Percentiles rank a stretch among this genome's conserved stretches.
Evolutionary conservation across 1,140 invertebrate species (phyloP).

Genomic region (Rhopalosiphum padi): DNA sequence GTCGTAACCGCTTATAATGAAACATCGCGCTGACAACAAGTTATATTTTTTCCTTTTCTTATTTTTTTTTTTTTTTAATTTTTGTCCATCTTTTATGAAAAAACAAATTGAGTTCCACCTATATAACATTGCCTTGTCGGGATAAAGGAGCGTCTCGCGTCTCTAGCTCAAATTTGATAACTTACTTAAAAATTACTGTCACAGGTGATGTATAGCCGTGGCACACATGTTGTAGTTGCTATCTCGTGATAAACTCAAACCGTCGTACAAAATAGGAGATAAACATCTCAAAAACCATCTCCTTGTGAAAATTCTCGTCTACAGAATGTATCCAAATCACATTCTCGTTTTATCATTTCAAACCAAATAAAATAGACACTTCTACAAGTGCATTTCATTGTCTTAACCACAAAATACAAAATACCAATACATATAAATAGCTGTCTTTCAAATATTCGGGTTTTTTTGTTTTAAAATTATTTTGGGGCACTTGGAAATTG

Average conservation of each 20-base stretch:
- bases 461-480: no score
- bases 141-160: background rate
- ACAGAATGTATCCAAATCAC: background rate
- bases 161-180: background rate
- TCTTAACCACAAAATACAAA: no score
- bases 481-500: no score
- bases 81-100: background rate
- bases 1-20: background rate
- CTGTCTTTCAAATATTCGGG: no score
- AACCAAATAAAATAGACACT: no score
- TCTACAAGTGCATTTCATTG: no score
- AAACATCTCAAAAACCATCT: background rate
- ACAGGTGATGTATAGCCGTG: background rate
- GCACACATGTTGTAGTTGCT: background rate
- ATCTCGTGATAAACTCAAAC: background rate
- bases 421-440: no score
- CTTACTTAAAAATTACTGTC: background rate
- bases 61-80: background rate
- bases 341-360: background rate
- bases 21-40: background rate
- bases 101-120: background rate
- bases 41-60: background rate
- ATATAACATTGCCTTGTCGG: background rate
- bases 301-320: background rate
- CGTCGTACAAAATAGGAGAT: background rate